Conservation (phyloP, 2,797 vertebrate species). For the Acipenser oxyrinchus region DNA sequence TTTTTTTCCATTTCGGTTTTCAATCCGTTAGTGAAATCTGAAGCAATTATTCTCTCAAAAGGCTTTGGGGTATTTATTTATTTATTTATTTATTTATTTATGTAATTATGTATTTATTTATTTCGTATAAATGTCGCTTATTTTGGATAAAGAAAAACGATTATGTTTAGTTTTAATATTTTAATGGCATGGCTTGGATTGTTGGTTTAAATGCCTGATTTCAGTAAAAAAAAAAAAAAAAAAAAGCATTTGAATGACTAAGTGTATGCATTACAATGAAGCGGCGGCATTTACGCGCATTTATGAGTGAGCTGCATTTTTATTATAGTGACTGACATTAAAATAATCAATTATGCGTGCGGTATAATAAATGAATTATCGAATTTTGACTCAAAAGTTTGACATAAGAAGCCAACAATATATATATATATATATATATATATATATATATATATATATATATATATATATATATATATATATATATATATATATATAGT, state of each 20-base stretch:
- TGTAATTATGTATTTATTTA: conserved; percentile 3
- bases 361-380: too few species aligned
- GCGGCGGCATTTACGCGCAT: not conserved
- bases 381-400: too few species aligned
- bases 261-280: not conserved
- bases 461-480: too few species aligned
- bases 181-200: conserved; percentile 69
- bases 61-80: conserved; percentile 13
- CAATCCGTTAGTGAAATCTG: conserved; percentile 19
- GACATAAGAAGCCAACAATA: too few species aligned
- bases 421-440: too few species aligned
- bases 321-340: too few species aligned
- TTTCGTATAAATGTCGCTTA: conserved; percentile 54
- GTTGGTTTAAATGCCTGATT: conserved; percentile 48
- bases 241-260: conserved; percentile 9
- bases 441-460: too few species aligned
- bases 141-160: conserved; percentile 73
- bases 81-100: not conserved
- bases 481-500: too few species aligned
- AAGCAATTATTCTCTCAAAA: conserved; percentile 18
- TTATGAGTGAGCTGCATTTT: not conserved
- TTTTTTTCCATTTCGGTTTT: conserved; percentile 8
- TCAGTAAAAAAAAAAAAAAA: conserved; percentile 8
- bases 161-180: conserved; percentile 78
- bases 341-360: too few species aligned